These are phyloP conservation scores for Zophobas atratus DNA, from an alignment of 1,140 invertebrate genomes.

Conservation along the genomic window DNA sequence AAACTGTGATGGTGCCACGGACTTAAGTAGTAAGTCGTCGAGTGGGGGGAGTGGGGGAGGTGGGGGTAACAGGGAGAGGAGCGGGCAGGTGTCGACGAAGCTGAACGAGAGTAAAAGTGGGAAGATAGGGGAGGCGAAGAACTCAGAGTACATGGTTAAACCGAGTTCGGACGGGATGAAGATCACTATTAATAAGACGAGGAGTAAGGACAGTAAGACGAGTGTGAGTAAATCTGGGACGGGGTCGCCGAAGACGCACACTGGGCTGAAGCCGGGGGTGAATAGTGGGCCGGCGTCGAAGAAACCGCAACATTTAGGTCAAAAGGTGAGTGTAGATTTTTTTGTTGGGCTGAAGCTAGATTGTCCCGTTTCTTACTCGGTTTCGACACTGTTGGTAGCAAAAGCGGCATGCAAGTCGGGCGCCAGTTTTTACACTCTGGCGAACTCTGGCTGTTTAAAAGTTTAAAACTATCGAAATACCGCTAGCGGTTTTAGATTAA, in stretches of 20 bases:
- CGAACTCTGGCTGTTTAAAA: no score
- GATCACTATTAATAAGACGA: slow-evolving; percentile 90
- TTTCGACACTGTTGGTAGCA: no score
- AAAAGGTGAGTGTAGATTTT: slow-evolving; percentile 49
- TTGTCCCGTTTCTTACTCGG: no score
- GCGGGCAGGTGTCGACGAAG: slow-evolving; percentile 45
- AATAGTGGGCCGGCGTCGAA: slow-evolving; percentile 86
- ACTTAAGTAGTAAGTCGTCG: slow-evolving; percentile 63
- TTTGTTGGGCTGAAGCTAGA: no score
- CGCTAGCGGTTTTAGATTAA: no score
- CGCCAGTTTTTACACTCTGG: no score
- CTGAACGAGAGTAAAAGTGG: slow-evolving; percentile 69
- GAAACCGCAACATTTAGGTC: slow-evolving; percentile 74
- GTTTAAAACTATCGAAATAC: no score
- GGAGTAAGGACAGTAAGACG: slow-evolving; percentile 74
- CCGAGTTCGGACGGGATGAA: slow-evolving; percentile 89
- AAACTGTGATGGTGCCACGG: slow-evolving; percentile 72
- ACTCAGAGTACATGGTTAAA: slow-evolving; percentile 89
- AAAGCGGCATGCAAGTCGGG: no score
- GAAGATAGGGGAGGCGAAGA: slow-evolving; percentile 76
- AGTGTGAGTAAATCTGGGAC: slow-evolving; percentile 68
- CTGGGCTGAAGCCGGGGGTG: slow-evolving; percentile 87
- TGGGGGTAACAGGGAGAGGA: slow-evolving; percentile 23
- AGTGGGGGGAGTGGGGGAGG: slow-evolving; percentile 55
- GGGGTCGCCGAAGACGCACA: slow-evolving; percentile 83